phyloP scores from a whole-genome alignment of 2,888 invertebrate species.

The Parasteatoda lunata region DNA sequence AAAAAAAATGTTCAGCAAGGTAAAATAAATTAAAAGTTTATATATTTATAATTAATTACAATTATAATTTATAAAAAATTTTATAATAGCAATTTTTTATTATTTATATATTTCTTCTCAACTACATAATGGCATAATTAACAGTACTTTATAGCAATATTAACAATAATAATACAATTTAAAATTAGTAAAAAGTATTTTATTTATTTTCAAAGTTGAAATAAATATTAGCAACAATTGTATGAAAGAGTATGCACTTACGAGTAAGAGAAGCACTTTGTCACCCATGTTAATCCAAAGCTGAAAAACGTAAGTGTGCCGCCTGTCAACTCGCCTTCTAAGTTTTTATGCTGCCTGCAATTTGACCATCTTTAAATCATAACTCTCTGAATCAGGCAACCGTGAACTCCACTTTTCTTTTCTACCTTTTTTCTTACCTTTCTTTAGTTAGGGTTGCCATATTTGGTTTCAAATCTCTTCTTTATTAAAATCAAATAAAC shows the following conservation, averaged over 20 bases:
- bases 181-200: no score
- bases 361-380: constrained; percentile 57
- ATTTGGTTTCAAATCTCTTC: constrained; percentile 16
- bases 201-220: no score
- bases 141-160: neutral
- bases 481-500: neutral
- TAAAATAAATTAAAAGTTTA: no score
- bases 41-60: no score
- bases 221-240: no score
- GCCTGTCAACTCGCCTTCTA: constrained; percentile 5
- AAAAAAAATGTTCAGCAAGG: no score
- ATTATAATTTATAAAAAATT: neutral
- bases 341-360: constrained; percentile 48
- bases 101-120: neutral
- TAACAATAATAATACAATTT: no score
- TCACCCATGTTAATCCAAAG: constrained; percentile 40
- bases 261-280: constrained; percentile 17
- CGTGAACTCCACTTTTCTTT: constrained; percentile 49
- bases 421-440: constrained; percentile 15
- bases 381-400: constrained; percentile 44
- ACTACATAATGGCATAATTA: neutral
- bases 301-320: neutral
- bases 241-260: constrained; percentile 12
- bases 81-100: neutral
- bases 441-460: constrained; percentile 17